Conservation (phyloP, 2,888 invertebrate species). For the Tribolium freemani region DNA sequence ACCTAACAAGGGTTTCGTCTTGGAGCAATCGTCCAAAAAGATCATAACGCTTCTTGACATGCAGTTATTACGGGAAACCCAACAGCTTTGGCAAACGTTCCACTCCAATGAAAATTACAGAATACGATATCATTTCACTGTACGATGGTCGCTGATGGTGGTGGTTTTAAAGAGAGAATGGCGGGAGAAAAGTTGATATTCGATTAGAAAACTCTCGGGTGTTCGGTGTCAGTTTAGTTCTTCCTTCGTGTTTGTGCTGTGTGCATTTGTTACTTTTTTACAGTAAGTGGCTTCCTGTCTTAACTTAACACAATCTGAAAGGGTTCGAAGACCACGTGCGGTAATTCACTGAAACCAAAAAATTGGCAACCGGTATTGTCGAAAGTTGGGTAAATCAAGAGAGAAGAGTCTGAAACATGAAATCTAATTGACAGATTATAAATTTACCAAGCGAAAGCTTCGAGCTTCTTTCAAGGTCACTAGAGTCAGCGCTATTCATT, state of each 20-base stretch:
- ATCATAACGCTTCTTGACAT: not conserved
- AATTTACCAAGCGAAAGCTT: conserved; percentile 31
- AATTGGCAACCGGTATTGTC: not conserved
- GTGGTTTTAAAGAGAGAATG: conserved; percentile 64
- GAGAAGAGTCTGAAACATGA: not conserved
- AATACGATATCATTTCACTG: conserved; percentile 57
- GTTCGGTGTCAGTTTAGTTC: conserved; percentile 64
- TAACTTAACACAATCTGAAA: conserved; percentile 30
- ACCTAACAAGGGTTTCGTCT: conserved; percentile 7
- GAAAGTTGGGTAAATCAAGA: no score
- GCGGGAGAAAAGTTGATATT: conserved; percentile 65
- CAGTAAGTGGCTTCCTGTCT: conserved; percentile 56
- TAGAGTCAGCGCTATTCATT: conserved; percentile 10
- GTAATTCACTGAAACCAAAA: not conserved
- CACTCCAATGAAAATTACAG: conserved; percentile 45
- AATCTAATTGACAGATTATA: not conserved
- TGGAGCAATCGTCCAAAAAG: conserved; percentile 3
- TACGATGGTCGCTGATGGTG: conserved; percentile 55
- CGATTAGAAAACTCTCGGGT: conserved; percentile 66
- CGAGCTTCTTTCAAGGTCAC: conserved; percentile 41
- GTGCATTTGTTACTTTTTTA: conserved; percentile 58
- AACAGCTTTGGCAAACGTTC: conserved; percentile 26
- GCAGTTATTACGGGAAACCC: conserved; percentile 27
- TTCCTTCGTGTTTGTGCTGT: conserved; percentile 65
- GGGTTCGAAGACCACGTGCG: not conserved